A percentile compares a stretch with the other conserved stretches of the same genome.
phyloP scores from a whole-genome alignment of 1,140 invertebrate species.

The Drosophila obscura region DNA sequence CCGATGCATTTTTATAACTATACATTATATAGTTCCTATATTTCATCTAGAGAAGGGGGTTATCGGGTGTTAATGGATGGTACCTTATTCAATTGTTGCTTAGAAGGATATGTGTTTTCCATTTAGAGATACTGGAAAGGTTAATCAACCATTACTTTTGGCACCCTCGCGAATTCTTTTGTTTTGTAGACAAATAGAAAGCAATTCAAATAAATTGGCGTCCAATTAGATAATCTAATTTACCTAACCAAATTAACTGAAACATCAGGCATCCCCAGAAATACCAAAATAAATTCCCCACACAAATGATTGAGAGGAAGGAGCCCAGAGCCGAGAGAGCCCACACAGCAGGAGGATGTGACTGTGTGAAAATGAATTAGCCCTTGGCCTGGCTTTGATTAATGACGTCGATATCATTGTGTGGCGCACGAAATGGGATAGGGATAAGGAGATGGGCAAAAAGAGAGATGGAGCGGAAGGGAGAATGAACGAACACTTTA shows the following conservation, averaged over 20 bases:
- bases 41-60: no score
- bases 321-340: conserved; percentile 2
- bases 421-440: conserved; percentile 30
- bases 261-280: conserved; percentile 29
- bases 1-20: background rate
- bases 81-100: no score
- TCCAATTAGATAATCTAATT: conserved; percentile 78
- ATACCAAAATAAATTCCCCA: conserved; percentile 59
- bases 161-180: conserved; percentile 46
- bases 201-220: conserved; percentile 75
- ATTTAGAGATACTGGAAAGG: background rate
- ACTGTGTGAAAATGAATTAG: conserved; percentile 84
- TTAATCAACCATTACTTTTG: conserved; percentile 49
- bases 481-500: conserved; percentile 48
- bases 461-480: no score
- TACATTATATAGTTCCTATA: background rate
- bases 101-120: background rate
- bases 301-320: conserved; percentile 26
- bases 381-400: conserved; percentile 63
- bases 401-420: conserved; percentile 60
- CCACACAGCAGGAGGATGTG: conserved; percentile 32
- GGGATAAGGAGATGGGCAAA: background rate
- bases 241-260: conserved; percentile 70
- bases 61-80: no score
- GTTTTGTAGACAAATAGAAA: conserved; percentile 47